Percentiles rank a stretch among this genome's conserved stretches.
phyloP scores from a whole-genome alignment of 2,113 vertebrate species.

The Suncus etruscus region DNA sequence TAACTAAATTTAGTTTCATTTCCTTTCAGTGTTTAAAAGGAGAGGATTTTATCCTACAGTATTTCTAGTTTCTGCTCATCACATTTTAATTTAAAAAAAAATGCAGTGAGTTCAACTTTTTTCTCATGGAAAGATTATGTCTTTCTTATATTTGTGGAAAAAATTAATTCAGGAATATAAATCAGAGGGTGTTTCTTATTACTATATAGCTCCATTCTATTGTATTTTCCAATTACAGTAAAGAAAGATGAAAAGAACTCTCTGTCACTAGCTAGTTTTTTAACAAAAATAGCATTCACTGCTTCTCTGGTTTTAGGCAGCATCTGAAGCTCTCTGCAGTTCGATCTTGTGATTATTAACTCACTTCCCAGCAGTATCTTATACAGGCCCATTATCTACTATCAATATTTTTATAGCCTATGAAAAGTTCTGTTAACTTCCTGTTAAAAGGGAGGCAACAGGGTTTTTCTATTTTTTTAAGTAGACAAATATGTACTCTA shows the following conservation, averaged over 20 bases:
- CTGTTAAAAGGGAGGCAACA: slow-evolving; percentile 80
- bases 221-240: slow-evolving; percentile 65
- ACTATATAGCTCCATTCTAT: not conserved
- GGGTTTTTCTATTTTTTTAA: slow-evolving; percentile 63
- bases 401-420: slow-evolving; percentile 87
- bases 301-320: not conserved
- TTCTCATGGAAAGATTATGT: not conserved
- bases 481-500: slow-evolving; percentile 85
- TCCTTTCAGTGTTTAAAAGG: slow-evolving; percentile 5
- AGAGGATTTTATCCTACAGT: not conserved
- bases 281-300: slow-evolving; percentile 78
- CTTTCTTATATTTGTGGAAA: slow-evolving; percentile 32
- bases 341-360: slow-evolving; percentile 68
- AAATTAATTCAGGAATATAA: slow-evolving; percentile 57
- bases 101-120: not conserved
- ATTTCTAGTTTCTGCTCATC: not conserved
- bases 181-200: slow-evolving; percentile 56
- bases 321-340: slow-evolving; percentile 63
- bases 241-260: slow-evolving; percentile 67
- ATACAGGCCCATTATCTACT: slow-evolving; percentile 85
- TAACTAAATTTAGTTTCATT: slow-evolving; percentile 21
- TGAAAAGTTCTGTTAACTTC: slow-evolving; percentile 81
- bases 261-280: slow-evolving; percentile 80
- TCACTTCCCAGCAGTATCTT: slow-evolving; percentile 78
- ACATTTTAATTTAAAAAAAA: slow-evolving; percentile 37